phyloP scores from a whole-genome alignment of 2,113 vertebrate genomes.

The Carassius auratus region DNA sequence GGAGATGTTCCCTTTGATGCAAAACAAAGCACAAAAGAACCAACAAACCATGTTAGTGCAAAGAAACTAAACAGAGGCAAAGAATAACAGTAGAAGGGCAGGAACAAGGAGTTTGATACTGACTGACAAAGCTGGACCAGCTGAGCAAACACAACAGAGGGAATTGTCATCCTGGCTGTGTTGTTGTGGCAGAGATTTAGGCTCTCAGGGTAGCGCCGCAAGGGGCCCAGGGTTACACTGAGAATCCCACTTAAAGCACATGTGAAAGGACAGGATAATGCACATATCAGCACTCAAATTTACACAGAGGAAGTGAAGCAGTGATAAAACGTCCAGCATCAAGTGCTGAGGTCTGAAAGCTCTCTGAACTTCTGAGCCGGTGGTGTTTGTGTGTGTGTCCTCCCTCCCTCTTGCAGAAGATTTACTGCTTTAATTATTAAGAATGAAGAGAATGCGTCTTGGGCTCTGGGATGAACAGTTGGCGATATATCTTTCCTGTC shows the following conservation, averaged over 20 bases:
- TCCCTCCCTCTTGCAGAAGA: constrained; percentile 24
- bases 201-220: constrained; percentile 58
- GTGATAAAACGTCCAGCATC: constrained; percentile 24
- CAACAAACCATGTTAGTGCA: constrained; percentile 65
- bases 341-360: constrained; percentile 18
- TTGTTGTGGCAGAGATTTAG: constrained; percentile 69
- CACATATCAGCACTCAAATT: constrained; percentile 40
- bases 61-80: constrained; percentile 70
- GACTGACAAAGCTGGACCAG: constrained; percentile 71
- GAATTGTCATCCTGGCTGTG: constrained; percentile 68
- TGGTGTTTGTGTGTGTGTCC: constrained; percentile 10
- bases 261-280: constrained; percentile 62
- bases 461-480: constrained; percentile 13
- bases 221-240: constrained; percentile 62
- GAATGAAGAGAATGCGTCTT: constrained; percentile 37
- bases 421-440: constrained; percentile 55
- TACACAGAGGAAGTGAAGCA: constrained; percentile 3
- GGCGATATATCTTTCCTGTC: constrained; percentile 24
- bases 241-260: constrained; percentile 66
- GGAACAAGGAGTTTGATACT: constrained; percentile 64
- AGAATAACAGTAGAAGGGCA: constrained; percentile 66
- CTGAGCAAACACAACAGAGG: constrained; percentile 75
- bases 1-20: constrained; percentile 43
- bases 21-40: constrained; percentile 67
- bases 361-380: constrained; percentile 24